Conservation (phyloP, 2,113 vertebrate genomes). For the Hemiscyllium ocellatum region DNA sequence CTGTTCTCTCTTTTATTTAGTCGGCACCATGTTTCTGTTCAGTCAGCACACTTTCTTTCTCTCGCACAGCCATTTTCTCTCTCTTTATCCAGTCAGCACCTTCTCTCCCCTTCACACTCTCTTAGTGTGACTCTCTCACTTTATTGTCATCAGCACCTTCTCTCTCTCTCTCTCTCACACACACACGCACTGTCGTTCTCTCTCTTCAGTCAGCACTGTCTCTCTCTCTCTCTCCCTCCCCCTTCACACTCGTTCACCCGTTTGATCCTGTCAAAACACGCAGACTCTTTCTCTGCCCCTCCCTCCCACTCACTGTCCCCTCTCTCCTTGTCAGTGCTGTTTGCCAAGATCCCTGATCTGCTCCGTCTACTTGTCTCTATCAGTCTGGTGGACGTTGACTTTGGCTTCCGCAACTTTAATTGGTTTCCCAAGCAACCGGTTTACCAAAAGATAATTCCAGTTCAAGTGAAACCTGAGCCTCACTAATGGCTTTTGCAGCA, state of each 20-base stretch:
- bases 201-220: background rate
- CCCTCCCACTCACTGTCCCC: background rate
- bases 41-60: background rate
- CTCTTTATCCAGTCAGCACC: too few relatives aligned
- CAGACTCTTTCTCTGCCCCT: background rate
- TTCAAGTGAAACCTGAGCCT: constrained; percentile 2
- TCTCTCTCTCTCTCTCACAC: background rate
- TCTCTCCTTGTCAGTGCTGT: background rate
- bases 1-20: too few relatives aligned
- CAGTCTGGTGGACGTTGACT: constrained; percentile 19
- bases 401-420: background rate
- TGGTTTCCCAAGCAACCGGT: background rate
- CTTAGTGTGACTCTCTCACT: too few relatives aligned
- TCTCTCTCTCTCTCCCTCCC: background rate
- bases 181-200: background rate
- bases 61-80: too few relatives aligned
- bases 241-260: background rate
- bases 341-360: constrained; percentile 14
- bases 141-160: background rate
- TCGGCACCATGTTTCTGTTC: background rate
- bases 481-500: constrained; percentile 16
- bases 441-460: constrained; percentile 35
- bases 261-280: background rate
- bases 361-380: constrained; percentile 18
- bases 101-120: too few relatives aligned